A percentile compares a stretch with the other conserved stretches of the same genome.
Conservation (phyloP, 2,797 vertebrate species). For the Melanogrammus aeglefinus region DNA sequence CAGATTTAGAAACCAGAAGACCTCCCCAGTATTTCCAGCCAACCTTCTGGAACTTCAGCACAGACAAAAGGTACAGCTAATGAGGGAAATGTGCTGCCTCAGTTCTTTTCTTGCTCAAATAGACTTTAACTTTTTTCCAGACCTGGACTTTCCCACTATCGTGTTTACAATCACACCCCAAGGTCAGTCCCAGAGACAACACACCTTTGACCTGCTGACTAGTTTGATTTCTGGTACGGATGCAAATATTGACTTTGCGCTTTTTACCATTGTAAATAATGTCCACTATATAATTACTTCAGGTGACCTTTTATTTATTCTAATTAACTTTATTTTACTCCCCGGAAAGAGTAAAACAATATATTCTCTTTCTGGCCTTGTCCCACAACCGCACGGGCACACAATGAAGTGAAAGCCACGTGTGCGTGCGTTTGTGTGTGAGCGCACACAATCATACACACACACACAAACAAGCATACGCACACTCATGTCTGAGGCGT, state of each 20-base stretch:
- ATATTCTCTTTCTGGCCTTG: not conserved
- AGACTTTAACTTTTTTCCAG: not conserved
- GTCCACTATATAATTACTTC: not conserved
- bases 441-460: conserved; percentile 14
- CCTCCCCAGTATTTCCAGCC: no score
- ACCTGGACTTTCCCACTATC: not conserved
- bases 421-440: no score
- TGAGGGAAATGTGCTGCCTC: not conserved
- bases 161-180: not conserved
- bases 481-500: conserved; percentile 41
- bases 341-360: not conserved
- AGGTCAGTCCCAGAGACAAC: not conserved
- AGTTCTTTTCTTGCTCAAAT: not conserved
- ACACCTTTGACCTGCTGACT: not conserved
- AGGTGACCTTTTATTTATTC: not conserved
- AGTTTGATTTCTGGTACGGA: not conserved
- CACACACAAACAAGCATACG: conserved; percentile 26
- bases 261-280: not conserved
- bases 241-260: not conserved
- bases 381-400: not conserved
- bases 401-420: no score
- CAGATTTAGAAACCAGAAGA: no score
- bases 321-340: not conserved
- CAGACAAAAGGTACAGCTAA: no score
- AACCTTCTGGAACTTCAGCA: no score